A percentile compares a stretch with the other conserved stretches of the same genome.
Conservation (phyloP, 2,113 vertebrate species). For the Upupa epops region DNA sequence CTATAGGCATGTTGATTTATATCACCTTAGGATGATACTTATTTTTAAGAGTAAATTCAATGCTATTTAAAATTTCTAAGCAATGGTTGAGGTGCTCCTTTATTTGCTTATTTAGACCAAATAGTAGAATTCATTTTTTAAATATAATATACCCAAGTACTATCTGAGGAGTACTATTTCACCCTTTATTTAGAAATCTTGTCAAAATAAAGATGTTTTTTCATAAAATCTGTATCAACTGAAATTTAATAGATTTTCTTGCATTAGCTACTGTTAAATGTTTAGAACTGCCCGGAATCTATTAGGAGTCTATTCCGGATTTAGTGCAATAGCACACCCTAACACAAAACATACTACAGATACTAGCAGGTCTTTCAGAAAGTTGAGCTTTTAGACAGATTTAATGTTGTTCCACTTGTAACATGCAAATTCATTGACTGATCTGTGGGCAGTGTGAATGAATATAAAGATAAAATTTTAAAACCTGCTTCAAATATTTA, state of each 20-base stretch:
- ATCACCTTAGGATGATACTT: not conserved
- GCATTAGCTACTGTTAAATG: not conserved
- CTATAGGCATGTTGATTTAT: not conserved
- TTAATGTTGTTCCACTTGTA: not conserved
- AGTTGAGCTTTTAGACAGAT: not conserved
- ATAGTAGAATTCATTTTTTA: not conserved
- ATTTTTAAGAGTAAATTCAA: too few relatives aligned
- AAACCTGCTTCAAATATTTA: not conserved
- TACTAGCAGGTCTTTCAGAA: not conserved
- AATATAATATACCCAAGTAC: not conserved
- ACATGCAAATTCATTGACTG: not conserved
- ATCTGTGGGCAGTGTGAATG: not conserved
- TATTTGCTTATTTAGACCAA: not conserved
- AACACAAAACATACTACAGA: not conserved
- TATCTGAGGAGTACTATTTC: not conserved
- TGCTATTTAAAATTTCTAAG: too few relatives aligned
- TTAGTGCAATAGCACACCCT: not conserved
- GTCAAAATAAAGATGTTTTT: not conserved
- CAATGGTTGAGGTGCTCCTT: not conserved
- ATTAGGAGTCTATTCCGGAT: not conserved
- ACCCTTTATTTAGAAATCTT: not conserved
- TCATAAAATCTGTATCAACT: not conserved
- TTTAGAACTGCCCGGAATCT: not conserved
- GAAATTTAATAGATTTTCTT: not conserved
- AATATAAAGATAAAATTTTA: not conserved